These are phyloP conservation scores for Griposia aprilina DNA, from an alignment of 2,888 invertebrate species.

Conservation along the genomic window DNA sequence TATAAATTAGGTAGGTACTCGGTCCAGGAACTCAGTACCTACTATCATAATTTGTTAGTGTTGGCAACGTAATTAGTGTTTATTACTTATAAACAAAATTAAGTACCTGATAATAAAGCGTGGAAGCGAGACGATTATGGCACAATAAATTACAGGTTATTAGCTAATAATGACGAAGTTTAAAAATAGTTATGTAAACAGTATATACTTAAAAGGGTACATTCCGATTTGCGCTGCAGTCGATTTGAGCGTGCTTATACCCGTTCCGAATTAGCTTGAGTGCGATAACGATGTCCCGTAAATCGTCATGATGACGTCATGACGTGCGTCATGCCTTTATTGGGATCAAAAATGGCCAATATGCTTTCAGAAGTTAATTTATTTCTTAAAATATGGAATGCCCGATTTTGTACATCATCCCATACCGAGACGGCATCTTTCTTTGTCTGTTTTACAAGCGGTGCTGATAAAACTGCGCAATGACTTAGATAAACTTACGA, in stretches of 20 bases:
- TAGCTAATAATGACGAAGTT: background rate
- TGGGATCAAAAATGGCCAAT: no score
- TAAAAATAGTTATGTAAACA: background rate
- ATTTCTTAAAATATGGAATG: no score
- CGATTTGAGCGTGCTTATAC: no score
- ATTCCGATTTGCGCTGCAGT: no score
- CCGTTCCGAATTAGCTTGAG: no score
- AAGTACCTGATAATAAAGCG: background rate
- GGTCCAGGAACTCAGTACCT: background rate
- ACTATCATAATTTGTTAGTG: background rate
- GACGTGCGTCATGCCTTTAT: no score
- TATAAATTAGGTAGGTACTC: background rate
- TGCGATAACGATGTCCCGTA: no score
- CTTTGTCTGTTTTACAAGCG: background rate
- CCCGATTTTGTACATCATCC: background rate
- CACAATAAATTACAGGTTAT: background rate
- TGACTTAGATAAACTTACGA: no score
- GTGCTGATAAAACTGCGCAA: background rate
- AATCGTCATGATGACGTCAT: no score
- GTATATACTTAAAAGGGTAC: background rate
- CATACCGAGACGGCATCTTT: background rate
- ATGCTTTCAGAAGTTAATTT: no score
- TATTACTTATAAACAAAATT: background rate
- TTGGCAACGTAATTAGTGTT: background rate
- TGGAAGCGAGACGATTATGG: background rate